Evolutionary conservation across 1,140 invertebrate genomes (phyloP).

Genomic region (Trachymyrmex septentrionalis): DNA sequence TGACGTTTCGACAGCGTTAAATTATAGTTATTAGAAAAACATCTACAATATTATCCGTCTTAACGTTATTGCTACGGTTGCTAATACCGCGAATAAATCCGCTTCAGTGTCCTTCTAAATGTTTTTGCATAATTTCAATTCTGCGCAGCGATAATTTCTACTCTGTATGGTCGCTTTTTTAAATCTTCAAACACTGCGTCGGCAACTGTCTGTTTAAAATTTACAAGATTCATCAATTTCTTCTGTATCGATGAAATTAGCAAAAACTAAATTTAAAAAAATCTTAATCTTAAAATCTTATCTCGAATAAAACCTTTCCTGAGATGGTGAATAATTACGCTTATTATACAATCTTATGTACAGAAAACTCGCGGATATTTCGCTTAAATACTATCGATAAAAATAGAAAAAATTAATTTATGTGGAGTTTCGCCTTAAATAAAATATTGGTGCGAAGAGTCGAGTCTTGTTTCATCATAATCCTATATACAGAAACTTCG

Average conservation of each 20-base stretch:
- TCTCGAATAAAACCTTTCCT: neutral
- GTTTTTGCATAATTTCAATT: neutral
- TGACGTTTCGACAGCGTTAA: neutral
- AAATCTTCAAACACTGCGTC: neutral
- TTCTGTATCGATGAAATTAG: neutral
- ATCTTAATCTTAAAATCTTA: neutral
- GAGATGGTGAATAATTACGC: neutral
- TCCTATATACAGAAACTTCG: neutral
- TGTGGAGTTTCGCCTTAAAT: neutral
- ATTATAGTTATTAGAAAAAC: conserved; percentile 15
- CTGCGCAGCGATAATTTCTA: neutral
- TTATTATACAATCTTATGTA: neutral
- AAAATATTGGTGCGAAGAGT: no score
- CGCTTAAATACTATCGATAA: neutral
- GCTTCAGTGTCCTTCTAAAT: neutral
- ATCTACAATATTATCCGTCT: neutral
- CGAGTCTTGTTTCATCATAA: neutral
- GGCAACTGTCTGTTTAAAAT: neutral
- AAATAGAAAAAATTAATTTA: neutral
- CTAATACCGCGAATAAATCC: neutral
- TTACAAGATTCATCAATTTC: neutral
- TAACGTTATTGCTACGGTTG: neutral
- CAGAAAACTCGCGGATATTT: neutral
- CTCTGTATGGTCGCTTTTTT: neutral
- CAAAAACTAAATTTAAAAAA: neutral